Evolutionary conservation across 2,113 vertebrate genomes (phyloP), one percentile per base, ranked within the genome.

Genomic region (Catagonus wagneri): DNA sequence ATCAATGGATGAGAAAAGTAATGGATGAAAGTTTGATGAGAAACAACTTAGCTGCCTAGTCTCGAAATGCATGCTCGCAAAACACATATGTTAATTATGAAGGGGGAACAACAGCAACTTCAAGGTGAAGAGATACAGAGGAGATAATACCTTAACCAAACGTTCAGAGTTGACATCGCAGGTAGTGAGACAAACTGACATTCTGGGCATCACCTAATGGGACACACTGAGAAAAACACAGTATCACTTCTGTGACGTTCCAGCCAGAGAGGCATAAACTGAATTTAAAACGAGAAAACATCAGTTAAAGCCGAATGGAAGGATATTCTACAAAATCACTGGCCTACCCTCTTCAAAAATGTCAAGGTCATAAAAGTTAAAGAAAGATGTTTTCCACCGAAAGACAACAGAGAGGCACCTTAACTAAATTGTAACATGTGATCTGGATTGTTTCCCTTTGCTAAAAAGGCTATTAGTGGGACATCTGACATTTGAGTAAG

Each of bases 201-300:
- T 20, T 9, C 3, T 1, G 3, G 63, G 6, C 69, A 61, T n/a
- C 6, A 71, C 50, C n/a, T 80, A 20, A 61, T 0, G 75, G 54
- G 58, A 80, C 63, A 89, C 3, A 36, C 2, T 15, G 44, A 92
- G 85, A 78, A 89, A 63, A 85, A 80, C 12, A 39, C 0, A 71
- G 65, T 61, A 39, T 69, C 36, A 16, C 34, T 71, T 60, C 32
- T 76, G 60, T 75, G 89, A 90, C 71, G 84, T n/a, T 85, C 20
- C 29, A 88, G 71, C 34, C 52, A 85, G 54, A 81, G 66, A 65
- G 19, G 10, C 7, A 17, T 11, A 72, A 60, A 79, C 54, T 65
- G 74, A 79, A 44, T 76, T 27, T 76, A 69, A 83, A 89, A 60
- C n/a, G 44, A 93, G 83, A 58, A 84, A 93, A 83, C 11, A 54